Percentiles rank a stretch among this genome's conserved stretches.
These are phyloP conservation scores for Norana najaformis DNA, from an alignment of 2,888 invertebrate genomes.

Conservation along the genomic window DNA sequence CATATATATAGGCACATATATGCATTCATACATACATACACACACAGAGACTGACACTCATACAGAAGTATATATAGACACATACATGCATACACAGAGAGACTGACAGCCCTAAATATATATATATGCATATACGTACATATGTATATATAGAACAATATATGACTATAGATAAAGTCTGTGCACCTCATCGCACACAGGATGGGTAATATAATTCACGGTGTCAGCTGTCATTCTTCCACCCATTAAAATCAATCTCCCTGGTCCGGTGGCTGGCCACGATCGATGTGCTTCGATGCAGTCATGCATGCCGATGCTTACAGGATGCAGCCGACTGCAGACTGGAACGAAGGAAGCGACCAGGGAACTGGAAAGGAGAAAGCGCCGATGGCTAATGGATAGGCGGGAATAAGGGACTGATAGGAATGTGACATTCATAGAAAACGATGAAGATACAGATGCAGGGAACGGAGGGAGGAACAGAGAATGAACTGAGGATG, in stretches of 20 bases:
- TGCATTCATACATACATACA: not conserved
- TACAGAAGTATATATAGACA: not conserved
- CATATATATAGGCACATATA: too few relatives aligned
- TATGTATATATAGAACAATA: not conserved
- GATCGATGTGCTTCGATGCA: conserved; percentile 2
- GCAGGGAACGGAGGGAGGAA: not conserved
- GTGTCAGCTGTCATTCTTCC: conserved; percentile 4
- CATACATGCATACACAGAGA: not conserved
- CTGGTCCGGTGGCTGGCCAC: not conserved
- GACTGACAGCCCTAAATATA: too few relatives aligned
- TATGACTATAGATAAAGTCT: not conserved
- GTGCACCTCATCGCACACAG: not conserved
- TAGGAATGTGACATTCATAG: not conserved
- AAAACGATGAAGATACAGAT: not conserved
- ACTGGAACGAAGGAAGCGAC: not conserved
- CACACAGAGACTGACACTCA: not conserved
- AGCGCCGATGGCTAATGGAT: not conserved
- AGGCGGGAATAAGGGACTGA: not conserved
- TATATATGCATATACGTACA: not conserved
- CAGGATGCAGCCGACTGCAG: not conserved
- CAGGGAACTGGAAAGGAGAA: not conserved
- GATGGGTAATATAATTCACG: conserved; percentile 8
- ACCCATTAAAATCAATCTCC: conserved; percentile 23
- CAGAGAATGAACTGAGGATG: not conserved
- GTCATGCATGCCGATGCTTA: conserved; percentile 10